These are phyloP conservation scores for Papilio helenus DNA, from an alignment of 1,140 invertebrate species.

Conservation along the genomic window DNA sequence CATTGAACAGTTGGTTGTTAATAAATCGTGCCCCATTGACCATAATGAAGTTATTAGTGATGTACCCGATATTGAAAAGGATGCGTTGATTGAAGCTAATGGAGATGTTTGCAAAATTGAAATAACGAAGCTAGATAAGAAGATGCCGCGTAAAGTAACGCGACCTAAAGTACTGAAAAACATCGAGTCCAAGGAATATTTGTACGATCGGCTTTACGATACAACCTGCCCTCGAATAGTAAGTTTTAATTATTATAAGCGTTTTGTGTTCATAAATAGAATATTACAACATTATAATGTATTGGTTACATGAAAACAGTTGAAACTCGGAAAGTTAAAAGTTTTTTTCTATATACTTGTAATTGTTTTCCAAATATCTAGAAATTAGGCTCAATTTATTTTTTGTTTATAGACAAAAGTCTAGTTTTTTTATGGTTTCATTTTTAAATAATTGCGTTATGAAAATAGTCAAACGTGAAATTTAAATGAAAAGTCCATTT, in stretches of 20 bases:
- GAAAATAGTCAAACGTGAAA: neutral
- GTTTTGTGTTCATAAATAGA: neutral
- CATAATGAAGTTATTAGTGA: constrained; percentile 46
- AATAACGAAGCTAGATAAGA: constrained; percentile 56
- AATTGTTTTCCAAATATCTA: too few relatives aligned
- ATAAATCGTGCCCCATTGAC: constrained; percentile 63
- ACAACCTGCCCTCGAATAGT: constrained; percentile 68
- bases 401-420: too few relatives aligned
- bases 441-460: neutral
- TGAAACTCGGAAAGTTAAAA: too few relatives aligned
- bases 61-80: constrained; percentile 28
- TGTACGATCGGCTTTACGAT: constrained; percentile 74
- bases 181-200: constrained; percentile 61
- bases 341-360: too few relatives aligned
- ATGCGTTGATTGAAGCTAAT: constrained; percentile 9
- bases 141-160: constrained; percentile 57
- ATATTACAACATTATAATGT: neutral
- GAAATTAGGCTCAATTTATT: too few relatives aligned
- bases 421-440: too few relatives aligned
- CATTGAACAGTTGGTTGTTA: constrained; percentile 50
- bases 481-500: constrained; percentile 14
- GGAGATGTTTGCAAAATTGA: constrained; percentile 43
- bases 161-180: constrained; percentile 75
- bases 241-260: constrained; percentile 46
- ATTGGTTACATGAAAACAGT: too few relatives aligned